Base-by-base conservation (phyloP, 1,140 invertebrate genomes). In the Rhynchophorus ferrugineus region DNA sequence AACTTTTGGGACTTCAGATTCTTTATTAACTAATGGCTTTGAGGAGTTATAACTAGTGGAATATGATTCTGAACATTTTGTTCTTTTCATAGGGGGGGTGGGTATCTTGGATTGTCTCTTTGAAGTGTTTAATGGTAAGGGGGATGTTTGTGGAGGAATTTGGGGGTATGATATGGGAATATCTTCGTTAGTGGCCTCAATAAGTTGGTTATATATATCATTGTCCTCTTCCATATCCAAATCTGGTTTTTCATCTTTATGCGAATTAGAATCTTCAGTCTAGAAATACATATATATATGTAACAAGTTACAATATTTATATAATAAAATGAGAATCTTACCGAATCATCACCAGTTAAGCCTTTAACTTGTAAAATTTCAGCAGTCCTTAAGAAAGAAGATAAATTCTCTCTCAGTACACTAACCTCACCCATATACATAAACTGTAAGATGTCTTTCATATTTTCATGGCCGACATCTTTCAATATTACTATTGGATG, bases 401-500 rank as follows among this genome's bases (percentile, higher is more conserved):
- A 80, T 60, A 94, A 72, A 64, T 92, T 88, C 53, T 89, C 87
- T 68, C 92, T 86, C 56, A 88, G 83, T 45, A 95, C 89, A 69
- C 91, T 92, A 6, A 94, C 90, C 73, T 93, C 89, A 47, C 91
- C 91, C 68, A 82, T 78, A 65, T 91, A 91, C 81, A 89, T 88
- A 68, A 89, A 89, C 66, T 87, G 83, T 54, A 89, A 71, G 24
- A 91, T 77, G 55, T 85, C 83, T 60, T 82, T 79, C 49, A 91
- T 72, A 68, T 89, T 84, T 60, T 82, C 80, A 60, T 82, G 83
- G 21, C 79, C 77, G 11, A 90, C 82, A 76, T 89, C 85, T 63
- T 85, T 82, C 60, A 89, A 73, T 58, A 88, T 85, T 47, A 90
- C 83, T 63, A 89, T 86, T 2, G 87, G 68, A 63, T 70, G 68